phyloP scores from a whole-genome alignment of 2,113 vertebrate genomes.

The Cyanoramphus novaezelandiae region DNA sequence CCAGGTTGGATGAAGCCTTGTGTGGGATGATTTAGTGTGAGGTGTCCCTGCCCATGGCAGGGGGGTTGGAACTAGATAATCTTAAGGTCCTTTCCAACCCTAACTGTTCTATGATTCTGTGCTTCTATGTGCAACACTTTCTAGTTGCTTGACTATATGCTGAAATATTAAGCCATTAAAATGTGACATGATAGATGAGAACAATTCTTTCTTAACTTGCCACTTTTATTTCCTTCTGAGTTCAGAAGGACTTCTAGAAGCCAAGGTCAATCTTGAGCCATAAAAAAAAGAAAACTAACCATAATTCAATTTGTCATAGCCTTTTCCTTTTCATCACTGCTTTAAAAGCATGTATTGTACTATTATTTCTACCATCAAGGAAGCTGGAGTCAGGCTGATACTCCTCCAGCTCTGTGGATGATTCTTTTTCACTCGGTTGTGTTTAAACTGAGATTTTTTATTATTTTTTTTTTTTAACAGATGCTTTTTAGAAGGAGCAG shows the following conservation, averaged over 20 bases:
- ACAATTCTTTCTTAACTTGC: not conserved
- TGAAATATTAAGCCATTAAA: not conserved
- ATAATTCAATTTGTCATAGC: conserved; percentile 1
- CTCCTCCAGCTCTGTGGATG: not conserved
- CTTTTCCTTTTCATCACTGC: not conserved
- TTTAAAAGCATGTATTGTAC: not conserved
- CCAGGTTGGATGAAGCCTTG: too few relatives aligned
- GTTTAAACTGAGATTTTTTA: not conserved
- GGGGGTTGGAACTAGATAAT: too few relatives aligned
- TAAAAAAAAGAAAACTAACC: not conserved
- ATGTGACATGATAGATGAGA: not conserved
- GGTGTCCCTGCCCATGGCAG: too few relatives aligned
- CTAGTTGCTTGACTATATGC: not conserved
- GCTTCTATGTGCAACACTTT: not conserved
- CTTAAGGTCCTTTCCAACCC: too few relatives aligned
- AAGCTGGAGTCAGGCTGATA: not conserved
- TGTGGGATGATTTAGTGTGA: too few relatives aligned
- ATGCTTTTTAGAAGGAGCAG: not conserved
- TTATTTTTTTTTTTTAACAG: not conserved
- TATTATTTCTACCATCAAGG: not conserved
- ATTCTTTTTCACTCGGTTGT: not conserved
- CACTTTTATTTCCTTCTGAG: conserved; percentile 22
- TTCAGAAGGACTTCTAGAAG: conserved; percentile 3
- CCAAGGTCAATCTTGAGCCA: not conserved
- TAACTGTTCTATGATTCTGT: too few relatives aligned